Percentiles rank a stretch among this genome's conserved stretches.
These are phyloP conservation scores for Sitta europaea DNA, from an alignment of 2,113 vertebrate species.

Conservation along the genomic window DNA sequence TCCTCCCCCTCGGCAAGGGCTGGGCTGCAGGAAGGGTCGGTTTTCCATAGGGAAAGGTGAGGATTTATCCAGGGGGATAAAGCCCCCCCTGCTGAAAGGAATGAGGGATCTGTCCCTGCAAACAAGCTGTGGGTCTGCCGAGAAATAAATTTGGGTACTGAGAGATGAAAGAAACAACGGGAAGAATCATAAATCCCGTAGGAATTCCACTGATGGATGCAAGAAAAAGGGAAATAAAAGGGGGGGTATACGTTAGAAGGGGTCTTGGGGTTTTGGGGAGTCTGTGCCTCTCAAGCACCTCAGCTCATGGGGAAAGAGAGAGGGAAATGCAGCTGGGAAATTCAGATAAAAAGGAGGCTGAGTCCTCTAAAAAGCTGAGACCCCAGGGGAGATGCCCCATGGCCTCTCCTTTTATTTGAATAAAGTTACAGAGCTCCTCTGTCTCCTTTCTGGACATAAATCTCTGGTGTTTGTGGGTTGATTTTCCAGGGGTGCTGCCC, in stretches of 20 bases:
- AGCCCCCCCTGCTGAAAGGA: rapidly evolving
- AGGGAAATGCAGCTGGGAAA: neutral
- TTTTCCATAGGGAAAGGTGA: neutral
- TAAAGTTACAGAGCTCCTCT: neutral
- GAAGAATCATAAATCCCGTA: neutral
- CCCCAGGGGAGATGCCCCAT: neutral
- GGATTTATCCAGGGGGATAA: too few relatives aligned
- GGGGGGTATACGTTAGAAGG: neutral
- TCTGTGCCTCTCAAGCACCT: neutral
- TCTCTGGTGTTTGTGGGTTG: neutral
- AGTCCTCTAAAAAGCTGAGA: neutral
- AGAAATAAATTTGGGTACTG: neutral
- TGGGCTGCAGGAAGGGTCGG: neutral
- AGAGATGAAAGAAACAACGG: neutral
- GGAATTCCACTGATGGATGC: neutral
- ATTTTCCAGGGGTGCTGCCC: neutral
- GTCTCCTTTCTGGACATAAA: neutral
- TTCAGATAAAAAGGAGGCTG: neutral
- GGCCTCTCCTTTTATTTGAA: neutral
- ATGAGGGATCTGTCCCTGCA: neutral
- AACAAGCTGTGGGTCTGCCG: neutral
- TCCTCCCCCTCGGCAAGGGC: too few relatives aligned
- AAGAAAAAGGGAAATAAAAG: neutral
- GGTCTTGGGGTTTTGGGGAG: neutral
- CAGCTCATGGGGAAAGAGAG: neutral